Base-by-base conservation (phyloP, 2,888 invertebrate genomes). In the Byasa hedistus region DNA sequence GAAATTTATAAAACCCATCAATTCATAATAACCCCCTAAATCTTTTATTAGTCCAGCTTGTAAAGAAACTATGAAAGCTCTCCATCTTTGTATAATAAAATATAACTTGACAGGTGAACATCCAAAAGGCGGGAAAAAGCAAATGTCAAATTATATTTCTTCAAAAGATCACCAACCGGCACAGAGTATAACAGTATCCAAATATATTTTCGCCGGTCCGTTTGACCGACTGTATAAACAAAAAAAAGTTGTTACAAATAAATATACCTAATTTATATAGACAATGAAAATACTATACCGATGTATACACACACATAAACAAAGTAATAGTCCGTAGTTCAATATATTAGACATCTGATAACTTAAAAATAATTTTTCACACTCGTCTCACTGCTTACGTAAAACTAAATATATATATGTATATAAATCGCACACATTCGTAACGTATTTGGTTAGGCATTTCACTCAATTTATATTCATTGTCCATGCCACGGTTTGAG, bases 261-360 rank as follows among this genome's bases (percentile, higher is more conserved):
- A 55, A 62, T 62, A 62, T 4, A 27, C 12, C 56, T 56, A 19
- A 51, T 64, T 44, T 57, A 24, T 51, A 48, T 44, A 64, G 36
- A 64, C 39, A 27, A 27, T 22, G n/a, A 55, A 66, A 66, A 23
- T 32, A 44, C 24, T 62, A 62, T 62, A 66, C 39, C 57, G 8
- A 56, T 56, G 56, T 66, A 66, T 66, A 66, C 54, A 24, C 32
- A 57, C 21, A 54, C 36, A 54, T 61, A 57, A 52, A 48, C 22
- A 57, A 64, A n/a, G 32, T 44, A 57, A 57, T 12, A 57, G 21
- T 55, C 57, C 52, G 52, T 56, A 51, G 22, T 59, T 62, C 54
- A 66, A 66, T 66, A 66, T 66, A 66, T 66, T 66, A 66, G 62
- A 62, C 58, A 66, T 66, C 58, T 66, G 58, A 32, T 66, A 58